Evolutionary conservation across 2,113 vertebrate species (phyloP), one percentile per base, ranked within the genome.

Genomic region (Ornithorhynchus anatinus): DNA sequence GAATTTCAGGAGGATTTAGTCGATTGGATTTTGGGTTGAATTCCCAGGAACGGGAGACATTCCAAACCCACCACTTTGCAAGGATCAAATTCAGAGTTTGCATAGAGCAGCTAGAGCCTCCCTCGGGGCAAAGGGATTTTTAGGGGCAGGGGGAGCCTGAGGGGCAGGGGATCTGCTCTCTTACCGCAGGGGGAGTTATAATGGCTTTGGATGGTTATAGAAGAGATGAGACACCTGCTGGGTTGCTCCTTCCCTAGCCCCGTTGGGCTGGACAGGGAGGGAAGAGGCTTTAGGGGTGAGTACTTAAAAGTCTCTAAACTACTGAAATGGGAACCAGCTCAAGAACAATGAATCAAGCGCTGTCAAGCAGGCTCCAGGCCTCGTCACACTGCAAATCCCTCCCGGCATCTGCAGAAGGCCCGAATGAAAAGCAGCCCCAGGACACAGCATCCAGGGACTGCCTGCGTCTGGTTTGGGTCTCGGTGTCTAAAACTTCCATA

Each of bases 1-100:
- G 66, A 76, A 85, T 88, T 80, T 56, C 77, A 72, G 27, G 66
- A 86, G 61, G 72, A 86, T 89, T 90, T 90, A 86, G 69, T 89
- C 77, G 77, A 64, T 84, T 88, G 85, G 69, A 88, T 88, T 72
- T 71, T 13, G 10, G 33, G 39, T 69, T 88, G 22, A 19, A 66
- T 75, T 89, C 58, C 53, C 68, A 68, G 61, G 71, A 83, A 85
- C 59, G 59, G 61, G 52, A 88, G 66, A 65, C 65, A 75, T 88
- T 87, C 29, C 79, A 84, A 80, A 39, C 38, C 51, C 51, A 66
- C 56, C 79, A 51, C 56, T 87, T 52, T 77, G 29, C 61, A 62
- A 69, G 63, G 65, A 81, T 87, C 54, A 81, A 73, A 79, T 87
- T 75, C 74, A 77, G 86, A 84, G 50, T 52, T 69, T 88, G 80